These are phyloP conservation scores for Ivindomyrus marchei DNA, from an alignment of 2,113 vertebrate genomes.

Conservation along the genomic window DNA sequence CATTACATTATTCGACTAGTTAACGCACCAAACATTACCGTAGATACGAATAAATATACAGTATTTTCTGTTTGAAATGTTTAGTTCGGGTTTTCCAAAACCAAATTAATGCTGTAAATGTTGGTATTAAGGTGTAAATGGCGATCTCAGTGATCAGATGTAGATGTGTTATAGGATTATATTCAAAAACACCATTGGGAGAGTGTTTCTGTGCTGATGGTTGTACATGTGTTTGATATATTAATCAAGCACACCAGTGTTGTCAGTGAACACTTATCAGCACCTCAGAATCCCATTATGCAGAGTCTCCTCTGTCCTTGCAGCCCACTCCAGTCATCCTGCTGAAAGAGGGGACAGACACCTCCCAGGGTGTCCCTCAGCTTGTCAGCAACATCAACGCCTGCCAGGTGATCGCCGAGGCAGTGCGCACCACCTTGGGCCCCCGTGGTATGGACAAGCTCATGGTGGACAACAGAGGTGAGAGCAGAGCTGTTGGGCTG, in stretches of 20 bases:
- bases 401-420: constrained; percentile 93
- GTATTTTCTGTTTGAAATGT: neutral
- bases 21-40: neutral
- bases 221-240: neutral
- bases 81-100: neutral
- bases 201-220: neutral
- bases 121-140: neutral
- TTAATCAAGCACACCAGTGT: neutral
- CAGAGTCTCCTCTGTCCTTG: neutral
- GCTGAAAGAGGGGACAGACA: constrained; percentile 92
- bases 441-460: constrained; percentile 98
- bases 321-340: constrained; percentile 90
- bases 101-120: neutral
- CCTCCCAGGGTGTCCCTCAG: constrained; percentile 91
- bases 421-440: constrained; percentile 89
- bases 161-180: neutral
- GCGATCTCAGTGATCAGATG: neutral
- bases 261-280: neutral
- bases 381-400: constrained; percentile 96
- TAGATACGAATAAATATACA: neutral
- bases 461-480: constrained; percentile 85
- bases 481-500: constrained; percentile 28
- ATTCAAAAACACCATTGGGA: neutral
- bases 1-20: neutral
- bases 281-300: neutral